Evolutionary conservation across 2,888 invertebrate species (phyloP).

Genomic region (Erebia epiphron): DNA sequence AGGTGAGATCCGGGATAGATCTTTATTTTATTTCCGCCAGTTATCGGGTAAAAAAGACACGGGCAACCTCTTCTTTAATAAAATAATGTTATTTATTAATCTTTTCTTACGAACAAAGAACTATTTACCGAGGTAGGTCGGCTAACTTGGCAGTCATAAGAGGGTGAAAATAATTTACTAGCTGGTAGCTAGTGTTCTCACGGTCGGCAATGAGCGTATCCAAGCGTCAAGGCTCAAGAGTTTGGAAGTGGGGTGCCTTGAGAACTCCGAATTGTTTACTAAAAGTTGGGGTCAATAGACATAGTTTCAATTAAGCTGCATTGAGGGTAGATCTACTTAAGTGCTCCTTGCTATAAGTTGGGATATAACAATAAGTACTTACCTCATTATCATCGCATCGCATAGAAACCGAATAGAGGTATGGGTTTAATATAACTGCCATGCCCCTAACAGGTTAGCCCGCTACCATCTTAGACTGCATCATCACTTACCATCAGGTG

Average conservation of each 20-base stretch:
- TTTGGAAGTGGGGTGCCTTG: constrained; percentile 36
- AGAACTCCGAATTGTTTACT: constrained; percentile 35
- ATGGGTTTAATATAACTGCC: too few species aligned
- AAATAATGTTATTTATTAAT: constrained; percentile 4
- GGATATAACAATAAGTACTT: too few species aligned
- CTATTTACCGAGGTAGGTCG: constrained; percentile 23
- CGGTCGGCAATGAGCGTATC: constrained; percentile 45
- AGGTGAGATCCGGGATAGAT: too few species aligned
- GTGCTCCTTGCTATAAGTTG: too few species aligned
- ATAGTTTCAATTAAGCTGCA: neutral
- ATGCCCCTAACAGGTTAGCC: too few species aligned
- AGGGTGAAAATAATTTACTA: constrained; percentile 34
- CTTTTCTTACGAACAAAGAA: constrained; percentile 29
- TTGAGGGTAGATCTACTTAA: too few species aligned
- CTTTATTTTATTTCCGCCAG: too few species aligned
- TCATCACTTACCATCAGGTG: too few species aligned
- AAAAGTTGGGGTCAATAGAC: neutral
- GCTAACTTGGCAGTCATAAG: constrained; percentile 5
- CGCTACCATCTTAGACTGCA: too few species aligned
- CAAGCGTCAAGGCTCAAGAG: constrained; percentile 46
- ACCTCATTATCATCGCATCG: too few species aligned
- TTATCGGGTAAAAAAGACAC: neutral
- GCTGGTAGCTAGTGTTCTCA: constrained; percentile 43
- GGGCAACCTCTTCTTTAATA: neutral
- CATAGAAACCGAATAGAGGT: too few species aligned